Base-by-base conservation (phyloP, 2,797 vertebrate genomes). In the Cyprinodon diabolis region DNA sequence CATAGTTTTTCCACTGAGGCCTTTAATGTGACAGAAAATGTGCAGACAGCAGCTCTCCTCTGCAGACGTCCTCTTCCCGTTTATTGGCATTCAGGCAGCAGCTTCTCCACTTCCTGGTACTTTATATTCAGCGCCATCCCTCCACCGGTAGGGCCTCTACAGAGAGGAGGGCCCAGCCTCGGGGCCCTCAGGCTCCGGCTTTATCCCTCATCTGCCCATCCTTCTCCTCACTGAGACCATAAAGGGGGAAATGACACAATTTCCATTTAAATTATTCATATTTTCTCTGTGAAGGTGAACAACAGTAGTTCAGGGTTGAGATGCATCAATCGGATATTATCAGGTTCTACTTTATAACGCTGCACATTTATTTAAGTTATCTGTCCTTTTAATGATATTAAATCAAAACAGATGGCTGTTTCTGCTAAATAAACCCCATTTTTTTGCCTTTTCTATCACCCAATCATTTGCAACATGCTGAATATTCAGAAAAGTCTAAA, bases 91-190 rank as follows among this genome's bases (percentile, higher is more conserved):
- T 86, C 84, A 83, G 77, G 45, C 79, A 17, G 40, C 71, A 60
- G 70, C 54, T 10, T 52, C 69, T 76, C 51, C 9, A 55, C 78
- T 72, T 52, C 74, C 77, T 69, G 71, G 7, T 69, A 4, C 80
- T 88, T 84, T 69, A 75, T 84, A 87, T 86, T 82, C 85, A 78
- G 78, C 80, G 51, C 81, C 84, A 69, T 77, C 66, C 72, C 78
- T 76, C 77, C 65, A 68, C 72, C 82, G 70, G 78, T 30, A 62
- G 35, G 49, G 55, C 43, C 11, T 57, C 52, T 25, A 14, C 35
- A 69, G 71, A 35, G 30, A 30, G 25, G 40, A 43, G 40, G 40
- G 40, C 40, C 40, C 40, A 3, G 66, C 69, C 58, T 43, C 6
- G 2, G 71, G 0, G 75, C 81, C 75, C 77, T 45, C 66, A 0